These are phyloP conservation scores for Sebastes itinus DNA, from an alignment of 2,797 vertebrate genomes.

Conservation along the genomic window DNA sequence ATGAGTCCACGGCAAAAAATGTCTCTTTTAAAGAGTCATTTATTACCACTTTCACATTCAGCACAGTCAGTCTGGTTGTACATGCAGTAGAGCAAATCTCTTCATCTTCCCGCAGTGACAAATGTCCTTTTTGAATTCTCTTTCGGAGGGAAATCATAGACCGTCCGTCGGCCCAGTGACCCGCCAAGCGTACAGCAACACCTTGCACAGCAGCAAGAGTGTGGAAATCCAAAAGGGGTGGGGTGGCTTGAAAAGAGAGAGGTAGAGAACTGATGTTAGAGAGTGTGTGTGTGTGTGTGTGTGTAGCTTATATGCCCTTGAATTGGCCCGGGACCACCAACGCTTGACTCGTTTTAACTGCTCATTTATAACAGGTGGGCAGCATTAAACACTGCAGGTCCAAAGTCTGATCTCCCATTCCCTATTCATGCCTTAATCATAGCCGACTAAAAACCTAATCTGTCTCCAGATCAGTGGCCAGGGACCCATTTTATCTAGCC, in stretches of 20 bases:
- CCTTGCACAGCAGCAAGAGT: conserved; percentile 24
- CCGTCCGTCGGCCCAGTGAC: conserved; percentile 45
- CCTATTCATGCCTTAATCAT: conserved; percentile 77
- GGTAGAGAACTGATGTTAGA: conserved; percentile 16
- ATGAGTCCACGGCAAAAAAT: conserved; percentile 45
- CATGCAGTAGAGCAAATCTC: conserved; percentile 60
- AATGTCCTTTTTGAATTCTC: conserved; percentile 70
- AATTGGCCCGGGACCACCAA: conserved; percentile 71
- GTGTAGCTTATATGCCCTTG: conserved; percentile 64
- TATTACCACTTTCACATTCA: conserved; percentile 63
- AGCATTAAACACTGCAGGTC: conserved; percentile 69
- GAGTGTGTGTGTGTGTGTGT: background rate
- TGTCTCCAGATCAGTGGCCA: conserved; percentile 79
- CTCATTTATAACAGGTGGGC: conserved; percentile 80
- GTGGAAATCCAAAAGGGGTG: conserved; percentile 12
- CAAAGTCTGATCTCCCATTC: conserved; percentile 67
- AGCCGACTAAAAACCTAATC: conserved; percentile 77
- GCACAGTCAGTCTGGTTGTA: conserved; percentile 46
- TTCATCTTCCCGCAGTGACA: conserved; percentile 69
- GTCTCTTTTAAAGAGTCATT: conserved; percentile 60
- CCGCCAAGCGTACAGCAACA: conserved; percentile 39
- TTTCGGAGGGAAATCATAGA: conserved; percentile 51
- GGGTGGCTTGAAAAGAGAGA: conserved; percentile 15
- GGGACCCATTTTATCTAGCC: conserved; percentile 77
- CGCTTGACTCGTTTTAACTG: conserved; percentile 75